Evolutionary conservation across 2,888 invertebrate species (phyloP), one percentile per base, ranked within the genome.

Genomic region (Tyria jacobaeae): DNA sequence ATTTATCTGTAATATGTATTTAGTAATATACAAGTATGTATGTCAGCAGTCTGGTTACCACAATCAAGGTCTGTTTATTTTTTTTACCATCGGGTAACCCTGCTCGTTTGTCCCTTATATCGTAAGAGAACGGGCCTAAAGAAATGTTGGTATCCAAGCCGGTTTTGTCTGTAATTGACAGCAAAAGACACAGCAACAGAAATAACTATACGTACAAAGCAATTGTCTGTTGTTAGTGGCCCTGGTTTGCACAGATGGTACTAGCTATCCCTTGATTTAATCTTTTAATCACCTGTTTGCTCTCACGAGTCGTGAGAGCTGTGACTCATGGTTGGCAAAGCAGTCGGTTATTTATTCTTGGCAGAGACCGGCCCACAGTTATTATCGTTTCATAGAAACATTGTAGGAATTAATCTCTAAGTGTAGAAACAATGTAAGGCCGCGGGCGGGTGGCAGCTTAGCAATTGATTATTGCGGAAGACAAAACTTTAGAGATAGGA

Each of bases 391-490:
- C 66, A 39, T 31, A 10, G 49, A 41, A 62, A 54, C 52, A 48
- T 50, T 25, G 5, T 21, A 44, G 17, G 25, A 50, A 62, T 50
- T 9, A 53, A 57, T 64, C 55, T 39, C 50, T 48, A 56, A 51
- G n/a, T 27, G 47, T 25, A 17, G 37, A 41, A 60, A 27, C n/a
- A 60, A 67, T 53, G 27, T 56, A 58, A 61, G 21, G 14, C 53
- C 52, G 34, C 54, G 35, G 47, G 55, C 44, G 12, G 44, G 3
- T 12, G 44, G 10, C 44, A 44, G 10, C 12, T 44, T 58, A 34
- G 55, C 58, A 31, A 44, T 53, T 44, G 48, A 47, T 39, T 62
- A 61, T 60, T 66, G 56, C 57, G 52, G 71, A 71, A 73, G 60
- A 63, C 60, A 59, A 59, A 66, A 62, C 62, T 60, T 1, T 31